Conservation (phyloP, 2,888 invertebrate species). For the Lobophora halterata region DNA sequence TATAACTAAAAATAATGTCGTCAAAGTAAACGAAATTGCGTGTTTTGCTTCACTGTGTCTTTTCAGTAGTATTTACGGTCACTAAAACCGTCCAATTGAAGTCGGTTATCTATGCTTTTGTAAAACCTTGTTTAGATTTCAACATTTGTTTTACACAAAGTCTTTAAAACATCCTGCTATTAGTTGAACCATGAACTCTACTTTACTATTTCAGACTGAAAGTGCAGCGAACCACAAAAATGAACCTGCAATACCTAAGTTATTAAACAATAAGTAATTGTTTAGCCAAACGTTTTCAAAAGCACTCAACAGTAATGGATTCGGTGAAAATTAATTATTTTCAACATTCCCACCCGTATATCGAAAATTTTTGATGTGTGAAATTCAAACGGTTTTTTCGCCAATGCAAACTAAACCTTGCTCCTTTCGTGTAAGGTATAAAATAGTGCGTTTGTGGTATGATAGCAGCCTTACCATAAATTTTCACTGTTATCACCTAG, state of each 20-base stretch:
- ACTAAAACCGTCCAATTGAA: too few relatives aligned
- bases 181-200: too few relatives aligned
- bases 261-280: conserved; percentile 36
- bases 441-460: conserved; percentile 24
- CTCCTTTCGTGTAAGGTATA: conserved; percentile 7
- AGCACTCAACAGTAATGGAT: conserved; percentile 62
- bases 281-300: conserved; percentile 51
- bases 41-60: too few relatives aligned
- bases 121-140: too few relatives aligned
- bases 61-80: too few relatives aligned
- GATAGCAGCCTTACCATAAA: conserved; percentile 8
- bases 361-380: conserved; percentile 59
- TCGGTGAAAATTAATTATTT: conserved; percentile 66
- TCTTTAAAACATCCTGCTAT: too few relatives aligned
- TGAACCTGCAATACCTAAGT: conserved; percentile 2
- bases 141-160: too few relatives aligned
- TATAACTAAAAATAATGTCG: too few relatives aligned
- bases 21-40: too few relatives aligned
- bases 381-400: conserved; percentile 41
- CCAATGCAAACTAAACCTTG: conserved; percentile 30
- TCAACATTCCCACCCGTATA: conserved; percentile 44
- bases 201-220: conserved; percentile 1
- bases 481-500: conserved; percentile 11
- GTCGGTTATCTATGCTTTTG: too few relatives aligned
- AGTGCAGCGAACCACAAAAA: conserved; percentile 4